Base-by-base conservation (phyloP, 2,888 invertebrate species). In the Cryptocephalus moraei region DNA sequence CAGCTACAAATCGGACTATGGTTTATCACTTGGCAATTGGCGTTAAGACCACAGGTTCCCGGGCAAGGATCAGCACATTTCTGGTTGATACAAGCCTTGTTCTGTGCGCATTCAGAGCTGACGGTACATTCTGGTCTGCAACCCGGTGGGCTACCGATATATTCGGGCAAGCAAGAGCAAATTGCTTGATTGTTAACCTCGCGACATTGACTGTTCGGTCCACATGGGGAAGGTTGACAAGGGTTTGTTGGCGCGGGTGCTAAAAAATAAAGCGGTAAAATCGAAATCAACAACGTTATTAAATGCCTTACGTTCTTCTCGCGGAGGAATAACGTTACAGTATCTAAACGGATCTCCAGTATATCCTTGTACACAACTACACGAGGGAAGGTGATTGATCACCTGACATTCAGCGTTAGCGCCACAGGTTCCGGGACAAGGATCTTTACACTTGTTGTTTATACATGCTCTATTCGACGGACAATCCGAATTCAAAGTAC, bases 1-100 rank as follows among this genome's bases (percentile, higher is more conserved):
- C 91, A 91, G 55, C 82, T 84, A 63, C 90, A 90, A 51, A 88
- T 80, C 0, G 89, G 87, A 67, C 84, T 86, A 64, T 90, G 90
- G 64, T 86, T 85, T 50, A 85, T 82, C 9, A 88, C 88, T 56
- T 81, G 76, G 62, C 91, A 91, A 60, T 80, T 79, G 31, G 89
- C 84, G 62, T 82, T 82, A 43, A 79, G 71, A 45, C 90, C 90
- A 62, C 90, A 90, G 22, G 85, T 84, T 49, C 87, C 88, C 52
- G 84, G 81, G 62, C 89, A 89, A 45, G 89, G 89, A 67, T 91
- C 86, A 32, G 76, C 76, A 61, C 91, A 91, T 68, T 84, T 88
- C 67, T 84, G 84, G 62, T 85, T 86, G 54, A 86, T 79, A 62
- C 91, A 91, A 8, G 89, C 87, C 63, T 81, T 81, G 60, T 83